Percentiles rank a stretch among this genome's conserved stretches.
Conservation (phyloP, 2,888 invertebrate genomes). For the Lypha dubia region DNA sequence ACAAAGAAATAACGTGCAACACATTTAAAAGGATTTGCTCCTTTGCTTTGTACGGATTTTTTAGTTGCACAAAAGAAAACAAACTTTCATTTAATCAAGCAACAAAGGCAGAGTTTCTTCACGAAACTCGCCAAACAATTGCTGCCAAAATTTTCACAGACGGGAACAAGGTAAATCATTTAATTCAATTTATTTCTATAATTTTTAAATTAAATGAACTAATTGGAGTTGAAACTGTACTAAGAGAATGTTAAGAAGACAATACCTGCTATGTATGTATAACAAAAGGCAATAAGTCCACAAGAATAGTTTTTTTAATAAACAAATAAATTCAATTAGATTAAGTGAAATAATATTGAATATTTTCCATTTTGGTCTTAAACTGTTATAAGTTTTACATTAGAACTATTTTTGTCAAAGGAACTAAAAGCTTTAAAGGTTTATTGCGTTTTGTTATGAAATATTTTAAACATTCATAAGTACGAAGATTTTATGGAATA, state of each 20-base stretch:
- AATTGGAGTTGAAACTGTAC: not conserved
- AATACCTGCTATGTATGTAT: no score
- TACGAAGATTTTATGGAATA: no score
- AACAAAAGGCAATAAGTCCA: no score
- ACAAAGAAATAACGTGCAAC: slow-evolving; percentile 38
- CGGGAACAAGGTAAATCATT: slow-evolving; percentile 83
- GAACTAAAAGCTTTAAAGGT: no score
- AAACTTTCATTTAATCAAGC: slow-evolving; percentile 64
- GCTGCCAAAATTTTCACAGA: slow-evolving; percentile 84
- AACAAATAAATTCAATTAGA: no score
- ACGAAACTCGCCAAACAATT: slow-evolving; percentile 79
- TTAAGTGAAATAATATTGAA: no score
- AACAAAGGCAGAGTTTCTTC: slow-evolving; percentile 75
- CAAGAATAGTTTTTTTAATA: no score
- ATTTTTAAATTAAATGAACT: not conserved
- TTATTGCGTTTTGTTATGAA: no score
- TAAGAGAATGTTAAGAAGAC: not conserved
- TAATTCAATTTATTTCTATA: not conserved
- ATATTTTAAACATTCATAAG: no score
- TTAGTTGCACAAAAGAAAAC: slow-evolving; percentile 25
- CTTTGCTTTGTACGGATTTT: not conserved
- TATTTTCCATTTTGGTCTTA: no score
- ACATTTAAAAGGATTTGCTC: slow-evolving; percentile 45
- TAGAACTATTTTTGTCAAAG: no score
- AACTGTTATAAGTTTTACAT: no score